These are phyloP conservation scores for Stegodyphus dumicola DNA, from an alignment of 1,140 invertebrate species.

Conservation along the genomic window DNA sequence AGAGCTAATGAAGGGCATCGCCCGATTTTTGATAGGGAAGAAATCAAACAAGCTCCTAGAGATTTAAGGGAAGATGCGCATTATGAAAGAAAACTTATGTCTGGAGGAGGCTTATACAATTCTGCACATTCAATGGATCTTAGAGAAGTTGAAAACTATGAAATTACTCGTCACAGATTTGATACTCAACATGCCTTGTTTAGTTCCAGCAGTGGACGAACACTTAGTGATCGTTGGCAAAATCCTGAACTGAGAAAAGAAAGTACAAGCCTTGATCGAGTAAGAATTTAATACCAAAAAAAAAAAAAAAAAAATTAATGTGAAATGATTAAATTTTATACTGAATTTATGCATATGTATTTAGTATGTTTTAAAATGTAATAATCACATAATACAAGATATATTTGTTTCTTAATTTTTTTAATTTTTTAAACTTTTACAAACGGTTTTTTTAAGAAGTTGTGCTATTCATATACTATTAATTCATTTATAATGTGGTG, in stretches of 20 bases:
- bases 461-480: no score
- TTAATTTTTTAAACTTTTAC: no score
- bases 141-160: conserved; percentile 42
- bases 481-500: no score
- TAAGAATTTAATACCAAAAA: neutral
- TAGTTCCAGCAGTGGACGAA: neutral
- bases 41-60: conserved; percentile 40
- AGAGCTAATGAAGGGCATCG: conserved; percentile 44
- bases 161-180: conserved; percentile 43
- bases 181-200: conserved; percentile 2
- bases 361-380: no score
- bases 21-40: conserved; percentile 55
- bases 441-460: no score
- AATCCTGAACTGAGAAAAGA: conserved; percentile 16
- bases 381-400: no score
- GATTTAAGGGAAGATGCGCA: conserved; percentile 53
- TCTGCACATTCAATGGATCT: conserved; percentile 1
- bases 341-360: no score
- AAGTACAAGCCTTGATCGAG: neutral
- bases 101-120: neutral
- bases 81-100: conserved; percentile 27
- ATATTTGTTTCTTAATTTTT: no score
- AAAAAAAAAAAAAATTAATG: no score
- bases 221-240: conserved; percentile 41
- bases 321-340: no score